phyloP scores from a whole-genome alignment of 2,113 vertebrate species.

The Podarcis muralis region DNA sequence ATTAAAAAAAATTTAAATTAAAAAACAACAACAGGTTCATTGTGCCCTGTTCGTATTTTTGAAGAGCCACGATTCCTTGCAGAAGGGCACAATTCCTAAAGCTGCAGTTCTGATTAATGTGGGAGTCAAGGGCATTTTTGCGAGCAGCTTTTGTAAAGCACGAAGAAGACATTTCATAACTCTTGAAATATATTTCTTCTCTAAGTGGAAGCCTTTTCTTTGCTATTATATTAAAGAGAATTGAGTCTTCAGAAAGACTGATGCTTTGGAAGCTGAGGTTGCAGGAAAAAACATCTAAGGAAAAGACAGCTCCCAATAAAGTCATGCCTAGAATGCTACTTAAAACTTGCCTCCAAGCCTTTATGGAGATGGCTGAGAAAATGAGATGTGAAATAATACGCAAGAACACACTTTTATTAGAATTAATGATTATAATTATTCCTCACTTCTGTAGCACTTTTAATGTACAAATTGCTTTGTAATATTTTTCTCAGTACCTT shows the following conservation, averaged over 20 bases:
- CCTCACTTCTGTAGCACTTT: not conserved
- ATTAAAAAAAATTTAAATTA: not conserved
- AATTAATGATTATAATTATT: not conserved
- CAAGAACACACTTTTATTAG: not conserved
- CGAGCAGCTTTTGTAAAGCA: slow-evolving; percentile 36
- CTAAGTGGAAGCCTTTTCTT: slow-evolving; percentile 37
- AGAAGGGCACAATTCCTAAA: not conserved
- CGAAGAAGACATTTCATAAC: slow-evolving; percentile 27
- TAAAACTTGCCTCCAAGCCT: slow-evolving; percentile 34
- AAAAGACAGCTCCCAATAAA: slow-evolving; percentile 40
- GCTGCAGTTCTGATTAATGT: not conserved
- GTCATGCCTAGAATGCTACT: slow-evolving; percentile 1
- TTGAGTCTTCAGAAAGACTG: slow-evolving; percentile 48
- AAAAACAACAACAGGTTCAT: not conserved
- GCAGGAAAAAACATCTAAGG: slow-evolving; percentile 27
- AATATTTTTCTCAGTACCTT: not conserved
- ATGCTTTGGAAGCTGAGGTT: slow-evolving; percentile 31
- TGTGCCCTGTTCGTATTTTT: not conserved
- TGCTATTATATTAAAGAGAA: slow-evolving; percentile 43
- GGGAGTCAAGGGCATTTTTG: slow-evolving; percentile 3
- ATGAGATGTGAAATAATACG: not conserved
- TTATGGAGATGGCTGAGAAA: slow-evolving; percentile 36
- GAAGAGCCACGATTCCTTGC: not conserved
- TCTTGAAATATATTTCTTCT: slow-evolving; percentile 26
- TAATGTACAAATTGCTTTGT: not conserved